Conservation (phyloP, 2,113 vertebrate genomes). For the Corythornis cristatus region DNA sequence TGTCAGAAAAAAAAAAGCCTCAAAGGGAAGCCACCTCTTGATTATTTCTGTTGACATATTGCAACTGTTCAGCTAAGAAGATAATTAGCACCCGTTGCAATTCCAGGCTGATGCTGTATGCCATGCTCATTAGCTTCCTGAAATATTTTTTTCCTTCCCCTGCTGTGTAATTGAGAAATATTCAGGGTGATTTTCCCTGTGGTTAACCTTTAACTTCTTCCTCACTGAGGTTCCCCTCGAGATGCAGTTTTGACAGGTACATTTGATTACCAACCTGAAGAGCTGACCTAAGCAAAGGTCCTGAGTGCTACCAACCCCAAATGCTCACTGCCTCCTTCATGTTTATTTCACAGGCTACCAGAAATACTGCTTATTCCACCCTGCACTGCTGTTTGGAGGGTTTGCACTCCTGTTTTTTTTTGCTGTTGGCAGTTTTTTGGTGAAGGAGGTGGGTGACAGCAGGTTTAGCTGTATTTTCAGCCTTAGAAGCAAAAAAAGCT, state of each 20-base stretch:
- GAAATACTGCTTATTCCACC: not conserved
- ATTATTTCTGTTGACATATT: conserved; percentile 35
- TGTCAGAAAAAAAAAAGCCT: not conserved
- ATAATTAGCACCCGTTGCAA: conserved; percentile 14
- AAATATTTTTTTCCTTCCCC: not conserved
- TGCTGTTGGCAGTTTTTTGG: not conserved
- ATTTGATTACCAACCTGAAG: not conserved
- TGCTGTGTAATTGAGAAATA: not conserved
- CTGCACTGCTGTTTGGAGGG: not conserved
- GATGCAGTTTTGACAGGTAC: conserved; percentile 5
- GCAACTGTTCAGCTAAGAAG: conserved; percentile 37
- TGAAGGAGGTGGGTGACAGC: not conserved
- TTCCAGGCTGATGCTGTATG: not conserved
- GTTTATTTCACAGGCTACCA: conserved; percentile 25
- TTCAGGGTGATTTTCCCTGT: not conserved
- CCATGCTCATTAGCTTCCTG: conserved; percentile 5
- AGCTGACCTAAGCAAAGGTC: conserved; percentile 29
- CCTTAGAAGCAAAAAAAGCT: not conserved
- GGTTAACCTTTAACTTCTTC: conserved; percentile 30
- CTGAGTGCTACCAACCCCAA: not conserved
- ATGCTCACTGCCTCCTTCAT: not conserved
- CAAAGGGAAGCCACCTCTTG: not conserved
- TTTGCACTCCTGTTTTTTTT: not conserved
- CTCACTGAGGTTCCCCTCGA: not conserved
- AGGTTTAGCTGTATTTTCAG: not conserved